phyloP scores from a whole-genome alignment of 2,113 vertebrate species.

The Myrmecophaga tridactyla region DNA sequence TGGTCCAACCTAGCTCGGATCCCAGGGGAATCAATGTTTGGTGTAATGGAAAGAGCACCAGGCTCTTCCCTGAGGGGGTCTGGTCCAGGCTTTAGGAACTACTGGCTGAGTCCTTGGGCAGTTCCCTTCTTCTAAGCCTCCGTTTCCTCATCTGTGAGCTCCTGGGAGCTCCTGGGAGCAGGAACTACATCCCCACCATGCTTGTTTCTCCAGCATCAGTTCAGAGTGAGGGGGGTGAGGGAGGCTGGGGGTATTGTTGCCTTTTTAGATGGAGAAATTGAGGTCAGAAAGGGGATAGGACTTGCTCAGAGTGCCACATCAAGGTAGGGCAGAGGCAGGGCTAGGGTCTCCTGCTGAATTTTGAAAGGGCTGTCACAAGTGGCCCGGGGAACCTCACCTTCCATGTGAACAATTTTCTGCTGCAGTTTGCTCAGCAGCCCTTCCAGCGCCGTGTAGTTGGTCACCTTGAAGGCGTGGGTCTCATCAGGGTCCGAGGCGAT shows the following conservation, averaged over 20 bases:
- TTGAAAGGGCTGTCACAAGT: background rate
- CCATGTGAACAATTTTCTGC: slow-evolving; percentile 80
- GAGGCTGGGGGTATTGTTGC: background rate
- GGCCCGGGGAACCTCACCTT: slow-evolving; percentile 75
- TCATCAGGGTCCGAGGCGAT: slow-evolving; percentile 82
- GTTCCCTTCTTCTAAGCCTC: background rate
- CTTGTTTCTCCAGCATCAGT: background rate
- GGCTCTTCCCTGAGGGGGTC: background rate
- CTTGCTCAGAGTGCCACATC: background rate
- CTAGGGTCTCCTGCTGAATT: background rate
- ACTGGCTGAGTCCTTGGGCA: background rate
- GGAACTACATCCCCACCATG: background rate
- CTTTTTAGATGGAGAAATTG: background rate
- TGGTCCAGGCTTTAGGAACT: background rate
- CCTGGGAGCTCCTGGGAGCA: background rate
- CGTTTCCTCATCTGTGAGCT: background rate
- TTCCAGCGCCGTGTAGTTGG: slow-evolving; percentile 81
- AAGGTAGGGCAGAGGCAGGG: background rate
- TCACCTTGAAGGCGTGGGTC: slow-evolving; percentile 81
- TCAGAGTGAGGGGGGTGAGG: background rate
- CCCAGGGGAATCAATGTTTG: background rate
- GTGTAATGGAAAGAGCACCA: background rate
- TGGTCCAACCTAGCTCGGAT: background rate
- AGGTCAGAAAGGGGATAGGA: background rate
- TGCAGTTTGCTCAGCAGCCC: slow-evolving; percentile 80